Evolutionary conservation across 2,113 vertebrate genomes (phyloP).

Genomic region (Origma solitaria): DNA sequence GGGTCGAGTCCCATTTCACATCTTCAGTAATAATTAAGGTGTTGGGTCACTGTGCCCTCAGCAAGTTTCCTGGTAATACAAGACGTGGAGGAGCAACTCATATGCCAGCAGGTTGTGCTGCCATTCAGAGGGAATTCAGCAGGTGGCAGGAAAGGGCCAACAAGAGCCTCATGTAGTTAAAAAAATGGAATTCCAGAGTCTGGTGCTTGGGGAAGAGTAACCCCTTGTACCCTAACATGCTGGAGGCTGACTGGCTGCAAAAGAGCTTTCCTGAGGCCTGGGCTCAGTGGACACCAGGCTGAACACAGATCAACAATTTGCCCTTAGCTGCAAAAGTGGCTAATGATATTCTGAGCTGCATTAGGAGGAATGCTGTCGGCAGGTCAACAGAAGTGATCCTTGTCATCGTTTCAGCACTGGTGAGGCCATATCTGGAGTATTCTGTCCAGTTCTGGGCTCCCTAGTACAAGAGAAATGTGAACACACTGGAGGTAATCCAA

Average conservation of each 20-base stretch:
- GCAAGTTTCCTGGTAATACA: neutral
- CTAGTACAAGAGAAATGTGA: rapidly evolving
- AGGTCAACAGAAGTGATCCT: neutral
- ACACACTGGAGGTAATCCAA: neutral
- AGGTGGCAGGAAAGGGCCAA: neutral
- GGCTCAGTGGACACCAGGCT: neutral
- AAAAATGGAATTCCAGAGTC: neutral
- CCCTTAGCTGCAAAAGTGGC: neutral
- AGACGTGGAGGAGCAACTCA: neutral
- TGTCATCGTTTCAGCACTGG: neutral
- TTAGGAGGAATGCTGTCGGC: neutral
- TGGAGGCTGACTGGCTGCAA: neutral
- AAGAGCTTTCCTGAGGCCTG: neutral
- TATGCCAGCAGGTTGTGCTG: neutral
- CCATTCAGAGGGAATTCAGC: neutral
- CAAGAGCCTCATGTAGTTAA: neutral
- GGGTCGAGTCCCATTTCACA: neutral
- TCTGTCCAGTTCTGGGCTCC: neutral
- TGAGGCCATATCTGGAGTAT: neutral
- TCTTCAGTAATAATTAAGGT: neutral
- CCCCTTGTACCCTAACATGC: neutral
- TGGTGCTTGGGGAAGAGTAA: neutral
- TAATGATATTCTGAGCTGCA: neutral
- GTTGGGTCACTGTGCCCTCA: neutral
- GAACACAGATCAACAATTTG: neutral